These are phyloP conservation scores for Eulemur albifrons DNA, from an alignment of 2,797 vertebrate species.

Conservation along the genomic window DNA sequence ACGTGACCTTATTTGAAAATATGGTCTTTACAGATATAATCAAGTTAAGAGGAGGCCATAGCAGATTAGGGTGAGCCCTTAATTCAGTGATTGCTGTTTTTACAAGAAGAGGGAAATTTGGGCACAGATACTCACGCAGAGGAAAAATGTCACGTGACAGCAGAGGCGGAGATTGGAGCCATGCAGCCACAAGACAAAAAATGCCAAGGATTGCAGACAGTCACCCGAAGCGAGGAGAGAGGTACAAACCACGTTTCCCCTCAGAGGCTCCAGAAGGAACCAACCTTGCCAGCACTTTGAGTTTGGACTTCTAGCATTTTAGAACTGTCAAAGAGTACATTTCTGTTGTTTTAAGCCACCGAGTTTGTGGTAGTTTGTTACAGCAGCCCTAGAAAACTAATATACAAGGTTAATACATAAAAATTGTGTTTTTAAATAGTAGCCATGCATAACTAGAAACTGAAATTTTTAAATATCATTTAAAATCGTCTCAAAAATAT, in stretches of 20 bases:
- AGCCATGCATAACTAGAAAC: not conserved
- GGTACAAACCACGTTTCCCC: too few relatives aligned
- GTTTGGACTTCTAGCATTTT: not conserved
- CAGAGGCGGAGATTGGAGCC: not conserved
- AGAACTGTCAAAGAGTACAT: not conserved
- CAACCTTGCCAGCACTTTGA: not conserved
- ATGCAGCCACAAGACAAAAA: not conserved
- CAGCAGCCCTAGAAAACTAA: not conserved
- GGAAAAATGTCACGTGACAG: not conserved
- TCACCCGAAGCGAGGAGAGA: not conserved
- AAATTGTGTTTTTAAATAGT: constrained; percentile 1
- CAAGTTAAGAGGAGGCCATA: not conserved
- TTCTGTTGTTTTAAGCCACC: not conserved
- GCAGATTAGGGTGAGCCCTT: not conserved
- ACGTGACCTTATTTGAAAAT: not conserved
- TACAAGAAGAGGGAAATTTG: not conserved
- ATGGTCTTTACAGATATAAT: too few relatives aligned
- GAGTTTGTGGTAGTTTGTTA: not conserved
- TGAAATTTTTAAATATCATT: not conserved
- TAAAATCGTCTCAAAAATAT: not conserved
- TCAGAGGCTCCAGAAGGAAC: not conserved
- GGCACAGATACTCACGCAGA: not conserved
- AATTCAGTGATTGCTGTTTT: not conserved
- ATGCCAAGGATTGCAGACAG: not conserved
- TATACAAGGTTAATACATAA: not conserved